These are phyloP conservation scores for Latheticus oryzae DNA, from an alignment of 2,888 invertebrate genomes.

Conservation along the genomic window DNA sequence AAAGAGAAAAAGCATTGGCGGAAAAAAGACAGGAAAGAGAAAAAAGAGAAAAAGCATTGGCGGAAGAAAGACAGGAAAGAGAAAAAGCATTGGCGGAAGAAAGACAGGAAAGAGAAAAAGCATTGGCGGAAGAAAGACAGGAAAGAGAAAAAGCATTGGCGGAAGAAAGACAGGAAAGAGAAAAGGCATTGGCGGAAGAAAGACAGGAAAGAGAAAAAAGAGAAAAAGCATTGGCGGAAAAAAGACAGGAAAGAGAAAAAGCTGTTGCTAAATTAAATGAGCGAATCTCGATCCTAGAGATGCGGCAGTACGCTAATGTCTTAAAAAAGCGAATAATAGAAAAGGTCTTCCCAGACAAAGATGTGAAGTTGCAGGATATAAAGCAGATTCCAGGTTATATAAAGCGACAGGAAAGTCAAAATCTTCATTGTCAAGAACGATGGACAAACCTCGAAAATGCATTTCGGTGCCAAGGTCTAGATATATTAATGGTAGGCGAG, in stretches of 20 bases:
- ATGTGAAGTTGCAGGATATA: slow-evolving; percentile 13
- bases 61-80: slow-evolving; percentile 11
- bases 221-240: slow-evolving; percentile 4
- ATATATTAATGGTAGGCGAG: slow-evolving; percentile 11
- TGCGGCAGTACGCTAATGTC: slow-evolving; percentile 13
- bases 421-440: slow-evolving; percentile 11
- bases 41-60: slow-evolving; percentile 8
- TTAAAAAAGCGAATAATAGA: slow-evolving; percentile 15
- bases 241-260: slow-evolving; percentile 9
- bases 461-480: slow-evolving; percentile 14
- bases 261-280: slow-evolving; percentile 8
- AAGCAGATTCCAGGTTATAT: slow-evolving; percentile 15
- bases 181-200: slow-evolving; percentile 10
- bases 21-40: slow-evolving; percentile 8
- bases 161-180: slow-evolving; percentile 2
- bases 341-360: slow-evolving; percentile 14
- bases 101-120: slow-evolving; percentile 8
- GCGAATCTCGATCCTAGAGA: slow-evolving; percentile 12
- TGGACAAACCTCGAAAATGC: slow-evolving; percentile 8
- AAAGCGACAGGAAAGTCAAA: slow-evolving; percentile 12
- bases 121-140: slow-evolving; percentile 11
- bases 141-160: slow-evolving; percentile 7
- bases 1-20: slow-evolving; percentile 7
- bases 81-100: slow-evolving; percentile 2
- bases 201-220: slow-evolving; percentile 7